phyloP scores from a whole-genome alignment of 2,113 vertebrate genomes.

The Andinoacara biseriatus region DNA sequence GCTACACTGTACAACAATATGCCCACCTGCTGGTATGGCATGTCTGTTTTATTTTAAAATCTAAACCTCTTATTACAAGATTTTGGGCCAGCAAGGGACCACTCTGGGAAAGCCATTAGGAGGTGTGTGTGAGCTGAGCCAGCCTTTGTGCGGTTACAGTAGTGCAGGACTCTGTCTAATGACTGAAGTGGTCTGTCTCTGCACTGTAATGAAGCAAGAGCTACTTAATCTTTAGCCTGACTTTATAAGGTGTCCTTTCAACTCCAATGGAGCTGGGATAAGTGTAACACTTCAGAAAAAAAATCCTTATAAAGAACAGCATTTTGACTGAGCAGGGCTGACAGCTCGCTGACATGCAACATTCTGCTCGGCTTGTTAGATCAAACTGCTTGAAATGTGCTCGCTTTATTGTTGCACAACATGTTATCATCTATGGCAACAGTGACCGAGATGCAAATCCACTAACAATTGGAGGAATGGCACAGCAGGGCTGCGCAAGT shows the following conservation, averaged over 20 bases:
- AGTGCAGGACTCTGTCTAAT: slow-evolving; percentile 57
- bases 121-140: slow-evolving; percentile 75
- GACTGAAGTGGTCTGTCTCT: slow-evolving; percentile 48
- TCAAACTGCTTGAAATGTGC: slow-evolving; percentile 33
- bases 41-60: slow-evolving; percentile 62
- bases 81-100: slow-evolving; percentile 28
- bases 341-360: slow-evolving; percentile 33
- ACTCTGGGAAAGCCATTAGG: slow-evolving; percentile 73
- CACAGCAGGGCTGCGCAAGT: not conserved
- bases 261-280: slow-evolving; percentile 35
- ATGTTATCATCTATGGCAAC: slow-evolving; percentile 42
- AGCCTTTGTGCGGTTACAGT: slow-evolving; percentile 64
- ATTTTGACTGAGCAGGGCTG: slow-evolving; percentile 21
- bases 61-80: slow-evolving; percentile 41
- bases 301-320: slow-evolving; percentile 53
- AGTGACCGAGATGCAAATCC: slow-evolving; percentile 59
- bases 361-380: slow-evolving; percentile 37
- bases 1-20: slow-evolving; percentile 6
- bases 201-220: slow-evolving; percentile 42
- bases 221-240: slow-evolving; percentile 53
- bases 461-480: slow-evolving; percentile 29
- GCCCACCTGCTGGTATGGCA: slow-evolving; percentile 46
- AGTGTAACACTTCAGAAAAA: slow-evolving; percentile 42
- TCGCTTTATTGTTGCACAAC: slow-evolving; percentile 55
- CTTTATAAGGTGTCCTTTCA: slow-evolving; percentile 73